phyloP scores from a whole-genome alignment of 2,888 invertebrate species.

The Cantharis rufa region DNA sequence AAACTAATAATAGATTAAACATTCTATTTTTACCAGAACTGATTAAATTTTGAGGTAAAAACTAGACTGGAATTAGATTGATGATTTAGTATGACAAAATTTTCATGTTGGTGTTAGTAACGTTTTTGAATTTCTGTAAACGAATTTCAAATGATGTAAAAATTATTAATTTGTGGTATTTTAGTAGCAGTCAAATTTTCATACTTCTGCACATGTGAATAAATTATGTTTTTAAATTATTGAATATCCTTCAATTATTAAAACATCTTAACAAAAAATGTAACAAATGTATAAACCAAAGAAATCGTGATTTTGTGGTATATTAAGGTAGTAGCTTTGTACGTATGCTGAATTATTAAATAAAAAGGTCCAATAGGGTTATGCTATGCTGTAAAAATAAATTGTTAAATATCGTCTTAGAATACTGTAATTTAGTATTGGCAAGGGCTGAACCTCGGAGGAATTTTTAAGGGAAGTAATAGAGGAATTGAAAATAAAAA shows the following conservation, averaged over 20 bases:
- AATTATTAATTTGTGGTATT: not conserved
- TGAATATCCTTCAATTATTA: not conserved
- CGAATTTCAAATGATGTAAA: not conserved
- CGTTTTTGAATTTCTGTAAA: not conserved
- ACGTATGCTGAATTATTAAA: not conserved
- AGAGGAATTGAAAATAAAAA: no score
- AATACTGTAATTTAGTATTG: no score
- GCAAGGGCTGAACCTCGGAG: no score
- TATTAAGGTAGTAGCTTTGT: no score
- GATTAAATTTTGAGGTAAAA: not conserved
- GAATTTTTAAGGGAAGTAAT: no score
- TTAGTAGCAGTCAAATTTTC: not conserved
- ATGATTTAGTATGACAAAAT: not conserved
- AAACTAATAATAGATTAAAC: no score
- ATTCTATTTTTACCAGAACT: not conserved
- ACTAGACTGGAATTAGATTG: not conserved
- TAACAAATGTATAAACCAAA: not conserved
- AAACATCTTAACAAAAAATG: not conserved
- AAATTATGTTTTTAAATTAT: not conserved
- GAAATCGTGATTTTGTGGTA: not conserved
- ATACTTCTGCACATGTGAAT: not conserved
- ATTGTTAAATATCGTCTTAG: no score
- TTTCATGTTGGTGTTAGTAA: not conserved
- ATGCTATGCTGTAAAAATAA: not conserved
- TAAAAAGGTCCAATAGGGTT: not conserved